Percentiles rank a stretch among this genome's conserved stretches.
Evolutionary conservation across 2,888 invertebrate genomes (phyloP).

Genomic region (Corbicula japonica): DNA sequence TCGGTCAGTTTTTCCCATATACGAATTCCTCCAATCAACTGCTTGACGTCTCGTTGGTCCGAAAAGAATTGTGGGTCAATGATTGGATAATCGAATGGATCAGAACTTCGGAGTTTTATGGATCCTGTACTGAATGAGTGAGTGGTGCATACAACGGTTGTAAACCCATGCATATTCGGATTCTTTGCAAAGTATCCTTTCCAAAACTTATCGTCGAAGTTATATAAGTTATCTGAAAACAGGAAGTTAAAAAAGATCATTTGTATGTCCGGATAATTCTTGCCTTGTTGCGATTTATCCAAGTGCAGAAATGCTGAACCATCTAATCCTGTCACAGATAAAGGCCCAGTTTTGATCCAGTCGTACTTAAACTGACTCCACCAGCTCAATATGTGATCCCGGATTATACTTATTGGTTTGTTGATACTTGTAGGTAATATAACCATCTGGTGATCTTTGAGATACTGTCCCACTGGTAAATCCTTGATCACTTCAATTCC

Average conservation of each 20-base stretch:
- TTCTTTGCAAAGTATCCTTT: too few species aligned
- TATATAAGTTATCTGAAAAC: too few species aligned
- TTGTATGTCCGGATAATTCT: slow-evolving; percentile 4
- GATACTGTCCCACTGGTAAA: slow-evolving; percentile 82
- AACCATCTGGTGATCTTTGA: slow-evolving; percentile 83
- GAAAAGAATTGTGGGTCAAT: slow-evolving; percentile 96
- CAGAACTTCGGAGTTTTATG: slow-evolving; percentile 91
- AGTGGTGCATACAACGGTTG: background rate
- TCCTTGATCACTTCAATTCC: slow-evolving; percentile 79
- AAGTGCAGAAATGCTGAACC: too few species aligned
- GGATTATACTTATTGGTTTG: too few species aligned
- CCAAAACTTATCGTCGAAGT: too few species aligned
- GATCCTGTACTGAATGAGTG: slow-evolving; percentile 90
- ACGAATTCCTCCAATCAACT: slow-evolving; percentile 34
- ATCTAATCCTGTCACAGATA: too few species aligned
- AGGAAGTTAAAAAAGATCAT: background rate
- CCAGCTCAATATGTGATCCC: too few species aligned
- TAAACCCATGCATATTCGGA: too few species aligned
- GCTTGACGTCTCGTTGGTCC: slow-evolving; percentile 88
- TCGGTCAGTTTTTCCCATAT: slow-evolving; percentile 17
- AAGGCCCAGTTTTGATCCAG: too few species aligned
- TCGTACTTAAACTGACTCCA: too few species aligned
- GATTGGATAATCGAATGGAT: slow-evolving; percentile 92
- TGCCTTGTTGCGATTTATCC: too few species aligned
- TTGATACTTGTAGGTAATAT: too few species aligned